A percentile compares a stretch with the other conserved stretches of the same genome.
phyloP scores from a whole-genome alignment of 2,113 vertebrate species.

The Callaeas wilsoni region DNA sequence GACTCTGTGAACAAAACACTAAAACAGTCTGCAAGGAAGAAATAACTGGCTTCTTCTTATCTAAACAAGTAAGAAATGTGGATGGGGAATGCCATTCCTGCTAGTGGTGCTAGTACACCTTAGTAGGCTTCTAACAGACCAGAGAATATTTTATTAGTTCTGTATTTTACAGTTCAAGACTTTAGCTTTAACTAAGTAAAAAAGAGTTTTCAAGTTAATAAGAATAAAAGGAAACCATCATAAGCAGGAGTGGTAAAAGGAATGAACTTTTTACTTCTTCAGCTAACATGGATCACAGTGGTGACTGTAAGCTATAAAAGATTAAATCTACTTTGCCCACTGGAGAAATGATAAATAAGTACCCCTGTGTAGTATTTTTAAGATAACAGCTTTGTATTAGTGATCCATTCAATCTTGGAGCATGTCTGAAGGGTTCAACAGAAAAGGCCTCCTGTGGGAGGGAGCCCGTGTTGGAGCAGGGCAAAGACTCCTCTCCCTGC shows the following conservation, averaged over 20 bases:
- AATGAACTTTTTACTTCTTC: not conserved
- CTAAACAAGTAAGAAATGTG: not conserved
- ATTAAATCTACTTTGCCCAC: not conserved
- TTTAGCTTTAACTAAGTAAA: not conserved
- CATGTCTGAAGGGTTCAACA: not conserved
- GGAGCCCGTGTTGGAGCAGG: not conserved
- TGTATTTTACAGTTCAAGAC: not conserved
- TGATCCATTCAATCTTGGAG: not conserved
- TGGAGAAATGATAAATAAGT: not conserved
- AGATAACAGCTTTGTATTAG: not conserved
- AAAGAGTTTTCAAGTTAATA: not conserved
- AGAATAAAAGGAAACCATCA: not conserved
- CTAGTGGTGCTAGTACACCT: not conserved
- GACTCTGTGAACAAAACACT: not conserved
- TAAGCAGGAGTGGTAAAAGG: not conserved
- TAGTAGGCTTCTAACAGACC: not conserved
- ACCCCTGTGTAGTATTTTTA: not conserved
- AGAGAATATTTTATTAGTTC: not conserved
- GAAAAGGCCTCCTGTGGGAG: not conserved
- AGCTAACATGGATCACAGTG: not conserved
- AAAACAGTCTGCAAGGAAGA: not conserved
- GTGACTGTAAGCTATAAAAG: not conserved
- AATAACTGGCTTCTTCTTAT: not conserved
- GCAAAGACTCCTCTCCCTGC: not conserved
- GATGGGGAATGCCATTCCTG: not conserved